These are phyloP conservation scores for Dipus sagitta DNA, from an alignment of 2,797 vertebrate species.

Conservation along the genomic window DNA sequence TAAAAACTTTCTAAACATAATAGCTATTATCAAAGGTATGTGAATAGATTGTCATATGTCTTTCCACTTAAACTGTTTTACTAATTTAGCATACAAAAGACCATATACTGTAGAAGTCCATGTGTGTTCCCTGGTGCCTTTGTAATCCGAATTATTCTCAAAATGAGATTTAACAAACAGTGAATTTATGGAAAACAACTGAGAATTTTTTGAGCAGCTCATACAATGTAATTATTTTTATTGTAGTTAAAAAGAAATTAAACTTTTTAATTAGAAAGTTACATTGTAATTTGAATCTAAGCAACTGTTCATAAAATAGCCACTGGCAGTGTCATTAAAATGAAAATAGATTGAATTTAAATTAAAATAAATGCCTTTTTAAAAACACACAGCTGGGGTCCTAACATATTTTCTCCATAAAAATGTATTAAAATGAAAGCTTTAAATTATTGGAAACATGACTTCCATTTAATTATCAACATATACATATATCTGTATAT, in stretches of 20 bases:
- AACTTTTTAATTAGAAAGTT: constrained; percentile 76
- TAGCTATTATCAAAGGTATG: not conserved
- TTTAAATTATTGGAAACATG: constrained; percentile 46
- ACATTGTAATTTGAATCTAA: constrained; percentile 68
- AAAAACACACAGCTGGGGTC: constrained; percentile 55
- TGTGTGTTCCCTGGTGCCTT: not conserved
- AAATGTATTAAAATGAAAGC: constrained; percentile 50
- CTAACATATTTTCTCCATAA: constrained; percentile 56
- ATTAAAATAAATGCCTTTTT: constrained; percentile 70
- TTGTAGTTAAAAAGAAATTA: constrained; percentile 64
- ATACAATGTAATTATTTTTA: constrained; percentile 56
- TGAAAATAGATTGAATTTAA: constrained; percentile 75
- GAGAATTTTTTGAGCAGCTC: constrained; percentile 12
- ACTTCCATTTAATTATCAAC: constrained; percentile 15
- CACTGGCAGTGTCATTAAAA: constrained; percentile 65
- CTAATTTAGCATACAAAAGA: not conserved
- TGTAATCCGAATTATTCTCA: constrained; percentile 51
- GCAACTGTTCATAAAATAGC: constrained; percentile 65
- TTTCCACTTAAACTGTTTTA: not conserved
- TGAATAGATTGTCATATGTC: not conserved
- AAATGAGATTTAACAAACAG: not conserved
- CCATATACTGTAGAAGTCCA: not conserved
- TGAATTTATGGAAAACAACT: not conserved
- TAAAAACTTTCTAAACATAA: not conserved
- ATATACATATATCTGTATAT: not conserved